Evolutionary conservation across 1,140 invertebrate species (phyloP).

Genomic region (Sarcophaga bullata): DNA sequence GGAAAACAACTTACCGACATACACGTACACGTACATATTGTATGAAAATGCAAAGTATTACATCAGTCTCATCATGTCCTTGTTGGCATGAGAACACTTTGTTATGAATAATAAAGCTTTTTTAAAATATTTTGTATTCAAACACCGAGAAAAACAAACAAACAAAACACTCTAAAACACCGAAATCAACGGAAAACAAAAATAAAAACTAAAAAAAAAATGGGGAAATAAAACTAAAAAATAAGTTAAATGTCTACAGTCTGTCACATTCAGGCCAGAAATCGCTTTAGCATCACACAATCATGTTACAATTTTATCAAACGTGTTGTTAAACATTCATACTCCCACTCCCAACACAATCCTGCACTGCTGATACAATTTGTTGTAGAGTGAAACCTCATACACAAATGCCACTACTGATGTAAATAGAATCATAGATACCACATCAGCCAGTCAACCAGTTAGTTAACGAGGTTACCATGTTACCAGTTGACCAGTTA

Average conservation of each 20-base stretch:
- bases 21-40: not conserved
- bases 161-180: slow-evolving; percentile 11
- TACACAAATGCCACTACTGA: slow-evolving; percentile 6
- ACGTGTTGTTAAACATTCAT: not conserved
- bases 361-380: not conserved
- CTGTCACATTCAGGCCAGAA: not conserved
- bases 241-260: not conserved
- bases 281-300: not conserved
- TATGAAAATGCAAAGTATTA: slow-evolving; percentile 8
- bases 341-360: not conserved
- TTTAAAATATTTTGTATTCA: not conserved
- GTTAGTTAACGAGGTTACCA: not conserved
- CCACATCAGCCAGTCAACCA: not conserved
- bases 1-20: not conserved
- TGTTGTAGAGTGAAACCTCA: not conserved
- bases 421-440: not conserved
- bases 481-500: not conserved
- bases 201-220: not conserved
- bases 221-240: not conserved
- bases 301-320: slow-evolving; percentile 2
- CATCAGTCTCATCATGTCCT: slow-evolving; percentile 18
- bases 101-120: slow-evolving; percentile 15
- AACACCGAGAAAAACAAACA: not conserved
- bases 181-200: not conserved
- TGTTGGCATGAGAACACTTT: slow-evolving; percentile 17